Conservation (phyloP, 2,113 vertebrate genomes). For the Struthio camelus region DNA sequence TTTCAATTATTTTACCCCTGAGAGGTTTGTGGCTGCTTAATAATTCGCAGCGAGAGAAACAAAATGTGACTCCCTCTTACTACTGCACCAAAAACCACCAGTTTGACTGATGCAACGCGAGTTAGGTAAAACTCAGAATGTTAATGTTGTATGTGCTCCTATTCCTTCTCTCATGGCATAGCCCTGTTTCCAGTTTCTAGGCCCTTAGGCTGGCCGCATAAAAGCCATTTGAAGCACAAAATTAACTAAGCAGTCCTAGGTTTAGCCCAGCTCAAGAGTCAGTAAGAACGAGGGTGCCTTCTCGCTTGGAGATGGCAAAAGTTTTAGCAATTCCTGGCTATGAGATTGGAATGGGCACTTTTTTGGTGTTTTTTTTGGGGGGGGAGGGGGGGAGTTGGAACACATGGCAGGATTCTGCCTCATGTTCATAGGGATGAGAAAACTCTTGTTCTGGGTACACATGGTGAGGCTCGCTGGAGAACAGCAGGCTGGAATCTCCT, state of each 20-base stretch:
- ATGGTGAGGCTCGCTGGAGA: not conserved
- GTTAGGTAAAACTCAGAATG: accelerated
- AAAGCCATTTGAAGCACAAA: not conserved
- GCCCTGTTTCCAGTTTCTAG: not conserved
- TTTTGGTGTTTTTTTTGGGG: too few relatives aligned
- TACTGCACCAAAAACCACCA: not conserved
- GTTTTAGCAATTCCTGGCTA: not conserved
- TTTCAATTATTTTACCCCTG: not conserved
- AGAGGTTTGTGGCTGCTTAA: not conserved
- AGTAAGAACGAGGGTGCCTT: not conserved
- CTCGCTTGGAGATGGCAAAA: not conserved
- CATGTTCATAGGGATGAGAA: not conserved
- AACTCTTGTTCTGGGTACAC: not conserved
- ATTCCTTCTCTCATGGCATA: not conserved
- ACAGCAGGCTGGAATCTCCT: not conserved
- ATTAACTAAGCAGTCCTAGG: not conserved
- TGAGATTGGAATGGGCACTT: not conserved
- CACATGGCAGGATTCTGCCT: not conserved
- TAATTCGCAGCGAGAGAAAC: not conserved
- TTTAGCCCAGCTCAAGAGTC: not conserved
- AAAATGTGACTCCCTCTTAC: not conserved
- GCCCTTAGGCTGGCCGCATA: not conserved
- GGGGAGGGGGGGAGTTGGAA: too few relatives aligned
- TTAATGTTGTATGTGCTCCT: accelerated
- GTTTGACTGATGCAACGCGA: not conserved